phyloP scores from a whole-genome alignment of 2,797 vertebrate species.

The Spondyliosoma cantharus region DNA sequence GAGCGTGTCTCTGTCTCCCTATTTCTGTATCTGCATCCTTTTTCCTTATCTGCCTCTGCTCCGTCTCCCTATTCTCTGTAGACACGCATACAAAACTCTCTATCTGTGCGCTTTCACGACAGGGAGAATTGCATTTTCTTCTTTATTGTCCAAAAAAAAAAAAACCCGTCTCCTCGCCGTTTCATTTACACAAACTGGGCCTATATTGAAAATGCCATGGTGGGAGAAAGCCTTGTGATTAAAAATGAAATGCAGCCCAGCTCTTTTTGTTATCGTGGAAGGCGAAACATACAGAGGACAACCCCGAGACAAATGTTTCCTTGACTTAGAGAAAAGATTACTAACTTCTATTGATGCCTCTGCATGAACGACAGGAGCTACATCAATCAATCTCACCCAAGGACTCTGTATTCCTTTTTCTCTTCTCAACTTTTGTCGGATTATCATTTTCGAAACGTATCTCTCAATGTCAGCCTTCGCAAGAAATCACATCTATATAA shows the following conservation, averaged over 20 bases:
- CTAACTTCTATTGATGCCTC: conserved; percentile 6
- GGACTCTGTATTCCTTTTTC: not conserved
- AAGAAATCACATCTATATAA: conserved; percentile 11
- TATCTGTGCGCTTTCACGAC: conserved; percentile 15
- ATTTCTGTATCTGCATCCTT: conserved; percentile 10
- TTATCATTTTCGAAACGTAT: conserved; percentile 7
- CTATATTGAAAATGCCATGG: conserved; percentile 64
- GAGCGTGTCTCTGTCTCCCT: not conserved
- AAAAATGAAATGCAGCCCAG: conserved; percentile 55
- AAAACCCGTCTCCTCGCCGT: conserved; percentile 29
- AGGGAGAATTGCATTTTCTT: conserved; percentile 41
- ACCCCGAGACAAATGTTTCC: conserved; percentile 5
- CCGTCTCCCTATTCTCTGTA: not conserved
- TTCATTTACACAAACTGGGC: conserved; percentile 58
- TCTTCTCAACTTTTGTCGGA: not conserved
- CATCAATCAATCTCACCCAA: not conserved
- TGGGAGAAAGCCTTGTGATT: conserved; percentile 54
- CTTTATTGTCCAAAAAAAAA: conserved; percentile 40
- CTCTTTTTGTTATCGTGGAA: conserved; percentile 51
- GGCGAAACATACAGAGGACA: conserved; percentile 26
- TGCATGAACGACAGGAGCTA: not conserved
- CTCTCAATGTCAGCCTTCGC: not conserved
- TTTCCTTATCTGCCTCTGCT: not conserved
- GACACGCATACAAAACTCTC: conserved; percentile 7
- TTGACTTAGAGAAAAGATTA: conserved; percentile 6